Percentiles rank a stretch among this genome's conserved stretches.
Evolutionary conservation across 1,140 invertebrate species (phyloP).

Genomic region (Nasonia vitripennis): DNA sequence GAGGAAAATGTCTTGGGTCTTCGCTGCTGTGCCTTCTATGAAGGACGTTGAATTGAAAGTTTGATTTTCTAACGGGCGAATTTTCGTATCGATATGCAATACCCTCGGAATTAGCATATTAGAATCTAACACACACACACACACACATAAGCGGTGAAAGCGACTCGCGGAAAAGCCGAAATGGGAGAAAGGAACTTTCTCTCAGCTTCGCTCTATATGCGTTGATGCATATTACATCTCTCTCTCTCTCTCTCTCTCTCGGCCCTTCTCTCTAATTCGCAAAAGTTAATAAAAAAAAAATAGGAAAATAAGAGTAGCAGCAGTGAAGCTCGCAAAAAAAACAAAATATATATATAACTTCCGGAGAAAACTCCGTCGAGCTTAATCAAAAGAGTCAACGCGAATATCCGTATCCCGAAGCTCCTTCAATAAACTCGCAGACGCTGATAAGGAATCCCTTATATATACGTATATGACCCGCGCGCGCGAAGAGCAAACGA

Average conservation of each 20-base stretch:
- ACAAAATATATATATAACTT: neutral
- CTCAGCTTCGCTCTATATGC: too few species aligned
- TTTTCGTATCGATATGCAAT: too few species aligned
- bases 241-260: too few species aligned
- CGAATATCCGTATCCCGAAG: slow-evolving; percentile 7
- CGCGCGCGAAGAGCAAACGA: slow-evolving; percentile 1
- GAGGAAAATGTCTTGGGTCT: neutral
- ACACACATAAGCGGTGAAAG: too few species aligned
- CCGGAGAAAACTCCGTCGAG: too few species aligned
- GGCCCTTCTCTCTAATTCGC: too few species aligned
- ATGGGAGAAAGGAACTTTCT: too few species aligned
- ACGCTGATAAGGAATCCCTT: slow-evolving; percentile 39
- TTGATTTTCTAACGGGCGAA: neutral
- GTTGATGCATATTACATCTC: too few species aligned
- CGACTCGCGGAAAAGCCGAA: too few species aligned
- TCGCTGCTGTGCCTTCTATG: neutral
- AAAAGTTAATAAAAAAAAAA: neutral
- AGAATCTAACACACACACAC: too few species aligned
- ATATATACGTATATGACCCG: too few species aligned
- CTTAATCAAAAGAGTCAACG: slow-evolving; percentile 18
- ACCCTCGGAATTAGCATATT: too few species aligned
- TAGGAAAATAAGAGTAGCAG: neutral
- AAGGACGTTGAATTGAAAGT: neutral
- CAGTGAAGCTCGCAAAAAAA: neutral
- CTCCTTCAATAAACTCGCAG: slow-evolving; percentile 12